phyloP scores from a whole-genome alignment of 2,113 vertebrate genomes.

The Desmodus rotundus region DNA sequence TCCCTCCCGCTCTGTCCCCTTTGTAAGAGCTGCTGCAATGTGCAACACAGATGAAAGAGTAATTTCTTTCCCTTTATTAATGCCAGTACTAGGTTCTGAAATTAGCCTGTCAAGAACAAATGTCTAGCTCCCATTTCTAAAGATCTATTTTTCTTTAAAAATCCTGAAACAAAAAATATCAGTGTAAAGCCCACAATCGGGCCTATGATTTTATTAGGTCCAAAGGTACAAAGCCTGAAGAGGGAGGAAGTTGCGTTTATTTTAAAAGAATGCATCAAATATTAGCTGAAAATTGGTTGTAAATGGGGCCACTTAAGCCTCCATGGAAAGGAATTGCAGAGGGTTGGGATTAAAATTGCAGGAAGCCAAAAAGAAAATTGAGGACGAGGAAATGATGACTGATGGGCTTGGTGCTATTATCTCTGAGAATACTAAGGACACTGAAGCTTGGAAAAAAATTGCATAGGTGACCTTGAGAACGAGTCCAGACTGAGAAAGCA shows the following conservation, averaged over 20 bases:
- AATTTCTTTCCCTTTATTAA: constrained; percentile 71
- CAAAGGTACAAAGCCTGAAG: constrained; percentile 64
- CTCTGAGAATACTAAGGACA: constrained; percentile 61
- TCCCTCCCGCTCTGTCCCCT: neutral
- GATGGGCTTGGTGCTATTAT: constrained; percentile 65
- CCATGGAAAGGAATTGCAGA: constrained; percentile 30
- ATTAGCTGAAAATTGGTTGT: constrained; percentile 72
- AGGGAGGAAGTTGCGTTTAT: constrained; percentile 66
- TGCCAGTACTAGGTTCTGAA: constrained; percentile 64
- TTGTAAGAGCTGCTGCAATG: constrained; percentile 37
- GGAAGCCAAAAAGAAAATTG: constrained; percentile 78
- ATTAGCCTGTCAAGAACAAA: constrained; percentile 77
- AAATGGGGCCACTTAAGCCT: constrained; percentile 73
- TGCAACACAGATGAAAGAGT: constrained; percentile 66
- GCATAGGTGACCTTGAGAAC: constrained; percentile 72
- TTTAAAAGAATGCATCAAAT: constrained; percentile 73
- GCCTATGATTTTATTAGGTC: constrained; percentile 72
- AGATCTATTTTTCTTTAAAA: constrained; percentile 73
- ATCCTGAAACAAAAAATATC: constrained; percentile 15
- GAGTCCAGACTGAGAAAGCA: neutral
- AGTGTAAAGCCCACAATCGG: constrained; percentile 70
- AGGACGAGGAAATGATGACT: constrained; percentile 72
- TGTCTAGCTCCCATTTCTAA: constrained; percentile 69
- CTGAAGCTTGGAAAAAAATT: constrained; percentile 53
- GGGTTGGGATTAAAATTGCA: constrained; percentile 75